phyloP scores from a whole-genome alignment of 2,888 invertebrate species.

The Ferdinandea cuprea region DNA sequence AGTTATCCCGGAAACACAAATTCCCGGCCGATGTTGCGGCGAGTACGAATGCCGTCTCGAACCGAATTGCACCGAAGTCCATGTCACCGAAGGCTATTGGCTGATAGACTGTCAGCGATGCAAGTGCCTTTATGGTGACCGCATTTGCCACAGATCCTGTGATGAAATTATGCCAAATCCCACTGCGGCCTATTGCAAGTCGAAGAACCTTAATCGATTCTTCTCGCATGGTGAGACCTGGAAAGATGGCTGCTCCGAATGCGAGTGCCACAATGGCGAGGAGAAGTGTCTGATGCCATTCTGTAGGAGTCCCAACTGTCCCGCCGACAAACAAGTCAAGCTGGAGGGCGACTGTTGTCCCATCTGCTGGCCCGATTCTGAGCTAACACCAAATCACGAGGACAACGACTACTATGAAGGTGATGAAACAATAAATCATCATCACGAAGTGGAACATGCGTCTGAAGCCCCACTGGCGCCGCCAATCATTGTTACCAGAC shows the following conservation, averaged over 20 bases:
- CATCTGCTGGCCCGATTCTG: constrained; percentile 80
- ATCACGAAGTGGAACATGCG: constrained; percentile 34
- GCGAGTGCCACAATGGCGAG: constrained; percentile 80
- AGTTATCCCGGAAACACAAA: constrained; percentile 78
- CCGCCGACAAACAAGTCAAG: constrained; percentile 78
- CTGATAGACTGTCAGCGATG: constrained; percentile 80
- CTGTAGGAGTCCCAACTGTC: constrained; percentile 80
- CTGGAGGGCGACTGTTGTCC: constrained; percentile 81
- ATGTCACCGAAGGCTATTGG: constrained; percentile 79
- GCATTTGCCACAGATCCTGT: constrained; percentile 80
- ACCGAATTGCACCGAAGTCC: constrained; percentile 79
- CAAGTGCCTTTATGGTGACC: constrained; percentile 78
- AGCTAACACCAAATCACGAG: constrained; percentile 36
- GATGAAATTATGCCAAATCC: constrained; percentile 78
- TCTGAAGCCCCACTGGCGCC: constrained; percentile 44
- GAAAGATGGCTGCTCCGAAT: constrained; percentile 81
- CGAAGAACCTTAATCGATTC: constrained; percentile 78
- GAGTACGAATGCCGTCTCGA: constrained; percentile 83
- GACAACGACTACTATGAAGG: constrained; percentile 54
- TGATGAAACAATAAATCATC: constrained; percentile 59
- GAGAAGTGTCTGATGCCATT: constrained; percentile 79
- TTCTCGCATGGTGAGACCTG: constrained; percentile 81
- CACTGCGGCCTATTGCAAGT: constrained; percentile 79
- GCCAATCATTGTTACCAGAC: constrained; percentile 16
- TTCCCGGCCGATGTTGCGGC: constrained; percentile 84